Base-by-base conservation (phyloP, 2,888 invertebrate species). In the Scaptomyza tumidula region DNA sequence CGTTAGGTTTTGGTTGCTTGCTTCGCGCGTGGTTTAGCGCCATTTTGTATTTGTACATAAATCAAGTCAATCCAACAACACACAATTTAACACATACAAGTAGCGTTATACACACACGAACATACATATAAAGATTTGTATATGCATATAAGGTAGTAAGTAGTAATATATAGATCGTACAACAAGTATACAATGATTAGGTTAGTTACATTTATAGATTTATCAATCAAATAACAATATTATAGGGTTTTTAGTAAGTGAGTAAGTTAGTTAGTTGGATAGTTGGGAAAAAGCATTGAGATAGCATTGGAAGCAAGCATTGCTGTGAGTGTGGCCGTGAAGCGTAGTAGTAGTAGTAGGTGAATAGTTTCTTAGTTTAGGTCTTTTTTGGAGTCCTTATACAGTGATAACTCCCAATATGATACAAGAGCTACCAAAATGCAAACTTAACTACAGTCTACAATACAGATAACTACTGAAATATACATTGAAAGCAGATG, bases 1-100 rank as follows among this genome's bases (percentile, higher is more conserved):
- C 73, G 81, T 88, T 84, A 86, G 86, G 88, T 86, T 83, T 87
- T 89, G 82, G 82, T 89, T 82, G 82, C 88, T 82, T 89, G 82
- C 82, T 82, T 82, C 89, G 82, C 86, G 81, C 77, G 80, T 78
- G 74, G 65, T 79, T 85, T 77, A 68, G 69, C 62, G 75, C 54
- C 69, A 59, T 57, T 75, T 56, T 41, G 44, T 44, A 41, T 61
- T 39, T 62, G 61, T 80, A 84, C 74, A 81, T 78, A 68, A 87
- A 78, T 71, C 86, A 80, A 80, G 80, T 88, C 89, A 82, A 82
- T 85, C 88, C 82, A 82, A 82, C 75, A 75, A 87, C 78, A 85
- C 81, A 82, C 85, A 89, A 82, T 75, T 41, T 75, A 82, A 82
- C 81, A 82, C 89, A 81, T 88, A 88, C 71, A 79, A 79, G 76